Evolutionary conservation across 1,140 invertebrate species (phyloP).

Genomic region (Nylanderia fulva): DNA sequence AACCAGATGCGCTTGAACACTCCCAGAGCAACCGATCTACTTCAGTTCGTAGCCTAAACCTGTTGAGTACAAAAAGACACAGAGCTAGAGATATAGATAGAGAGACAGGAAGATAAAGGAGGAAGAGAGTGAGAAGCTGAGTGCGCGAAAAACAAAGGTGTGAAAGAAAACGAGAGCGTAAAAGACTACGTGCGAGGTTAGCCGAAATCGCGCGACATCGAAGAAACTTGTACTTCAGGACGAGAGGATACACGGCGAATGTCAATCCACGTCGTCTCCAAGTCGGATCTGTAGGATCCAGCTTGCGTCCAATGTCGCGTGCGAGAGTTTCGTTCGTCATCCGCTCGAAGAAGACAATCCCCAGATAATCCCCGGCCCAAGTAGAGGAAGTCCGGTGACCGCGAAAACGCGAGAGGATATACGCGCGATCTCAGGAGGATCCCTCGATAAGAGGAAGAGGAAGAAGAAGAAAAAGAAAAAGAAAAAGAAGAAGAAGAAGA

Average conservation of each 20-base stretch:
- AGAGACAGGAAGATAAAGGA: constrained; percentile 15
- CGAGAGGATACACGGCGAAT: background rate
- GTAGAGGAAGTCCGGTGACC: too few relatives aligned
- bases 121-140: constrained; percentile 16
- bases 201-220: background rate
- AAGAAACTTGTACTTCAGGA: background rate
- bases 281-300: background rate
- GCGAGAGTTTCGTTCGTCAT: constrained; percentile 1
- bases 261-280: background rate
- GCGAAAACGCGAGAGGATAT: too few relatives aligned
- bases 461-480: too few relatives aligned
- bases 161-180: constrained; percentile 5
- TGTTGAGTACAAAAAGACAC: constrained; percentile 84
- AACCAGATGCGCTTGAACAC: constrained; percentile 66
- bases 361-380: constrained; percentile 46
- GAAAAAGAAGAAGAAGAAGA: too few relatives aligned
- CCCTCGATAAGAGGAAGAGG: too few relatives aligned
- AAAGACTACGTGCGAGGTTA: constrained; percentile 11
- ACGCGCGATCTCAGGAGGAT: constrained; percentile 5
- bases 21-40: constrained; percentile 83
- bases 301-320: constrained; percentile 29
- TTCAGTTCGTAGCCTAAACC: constrained; percentile 86
- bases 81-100: constrained; percentile 70
- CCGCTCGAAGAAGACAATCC: constrained; percentile 5
- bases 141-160: background rate